Evolutionary conservation across 2,888 invertebrate species (phyloP).

Genomic region (Polia nebulosa): DNA sequence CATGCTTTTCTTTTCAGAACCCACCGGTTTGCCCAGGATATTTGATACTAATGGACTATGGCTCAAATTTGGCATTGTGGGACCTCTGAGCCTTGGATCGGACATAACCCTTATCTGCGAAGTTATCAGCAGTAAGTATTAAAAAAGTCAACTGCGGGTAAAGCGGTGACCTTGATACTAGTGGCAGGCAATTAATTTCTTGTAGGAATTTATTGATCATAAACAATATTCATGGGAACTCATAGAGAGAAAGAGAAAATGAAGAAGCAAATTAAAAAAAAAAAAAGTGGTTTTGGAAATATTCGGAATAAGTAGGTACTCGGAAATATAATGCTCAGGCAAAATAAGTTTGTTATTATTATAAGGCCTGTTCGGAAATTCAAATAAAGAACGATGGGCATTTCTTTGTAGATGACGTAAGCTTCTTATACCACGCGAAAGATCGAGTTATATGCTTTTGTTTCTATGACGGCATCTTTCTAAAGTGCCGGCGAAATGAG

Average conservation of each 20-base stretch:
- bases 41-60: conserved; percentile 70
- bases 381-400: too few relatives aligned
- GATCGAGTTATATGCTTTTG: too few relatives aligned
- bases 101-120: conserved; percentile 78
- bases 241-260: not conserved
- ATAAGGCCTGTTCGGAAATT: too few relatives aligned
- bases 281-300: too few relatives aligned
- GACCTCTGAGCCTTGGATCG: conserved; percentile 77
- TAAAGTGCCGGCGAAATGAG: too few relatives aligned
- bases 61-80: conserved; percentile 72
- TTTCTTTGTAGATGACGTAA: too few relatives aligned
- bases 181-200: not conserved
- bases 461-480: too few relatives aligned
- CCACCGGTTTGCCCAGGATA: conserved; percentile 77
- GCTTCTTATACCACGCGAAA: too few relatives aligned
- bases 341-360: too few relatives aligned
- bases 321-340: too few relatives aligned
- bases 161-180: not conserved
- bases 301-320: too few relatives aligned
- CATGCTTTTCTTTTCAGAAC: conserved; percentile 69
- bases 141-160: not conserved
- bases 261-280: too few relatives aligned
- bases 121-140: conserved; percentile 76
- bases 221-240: not conserved
- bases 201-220: not conserved